These are phyloP conservation scores for Gryon sp. DNA, from an alignment of 1,140 invertebrate species.

Conservation along the genomic window DNA sequence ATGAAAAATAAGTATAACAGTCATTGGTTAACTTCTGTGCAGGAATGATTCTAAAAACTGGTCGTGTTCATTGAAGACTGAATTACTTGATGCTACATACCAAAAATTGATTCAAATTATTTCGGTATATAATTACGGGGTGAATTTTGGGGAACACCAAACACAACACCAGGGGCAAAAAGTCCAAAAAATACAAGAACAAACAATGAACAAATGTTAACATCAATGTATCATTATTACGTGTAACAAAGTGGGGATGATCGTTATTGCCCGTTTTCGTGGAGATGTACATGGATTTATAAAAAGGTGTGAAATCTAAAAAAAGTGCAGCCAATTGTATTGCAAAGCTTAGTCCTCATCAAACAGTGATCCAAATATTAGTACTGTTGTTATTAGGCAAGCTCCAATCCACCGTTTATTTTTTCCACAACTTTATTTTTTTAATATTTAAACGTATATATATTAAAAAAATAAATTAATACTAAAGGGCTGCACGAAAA, in stretches of 20 bases:
- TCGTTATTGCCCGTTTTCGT: slow-evolving; percentile 30
- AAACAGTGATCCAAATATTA: slow-evolving; percentile 36
- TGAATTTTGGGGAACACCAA: slow-evolving; percentile 42
- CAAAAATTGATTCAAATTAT: slow-evolving; percentile 3
- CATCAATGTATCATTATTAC: slow-evolving; percentile 56
- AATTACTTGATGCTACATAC: slow-evolving; percentile 35
- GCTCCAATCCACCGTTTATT: slow-evolving; percentile 41
- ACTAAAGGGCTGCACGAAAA: slow-evolving; percentile 20
- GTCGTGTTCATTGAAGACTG: slow-evolving; percentile 28
- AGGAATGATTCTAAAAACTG: slow-evolving; percentile 30
- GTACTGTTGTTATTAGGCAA: slow-evolving; percentile 26
- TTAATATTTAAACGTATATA: too few relatives aligned
- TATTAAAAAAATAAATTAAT: too few relatives aligned
- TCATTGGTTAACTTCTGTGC: slow-evolving; percentile 53
- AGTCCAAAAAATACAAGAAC: slow-evolving; percentile 38
- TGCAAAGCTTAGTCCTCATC: slow-evolving; percentile 33
- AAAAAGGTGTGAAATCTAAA: slow-evolving; percentile 28
- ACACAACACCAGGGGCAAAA: slow-evolving; percentile 44
- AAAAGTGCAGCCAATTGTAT: slow-evolving; percentile 41
- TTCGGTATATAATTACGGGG: slow-evolving; percentile 5
- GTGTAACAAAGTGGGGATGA: slow-evolving; percentile 52
- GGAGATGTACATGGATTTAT: slow-evolving; percentile 20
- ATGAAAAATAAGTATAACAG: slow-evolving; percentile 6
- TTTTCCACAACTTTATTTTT: neutral
- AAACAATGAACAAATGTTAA: slow-evolving; percentile 46